Base-by-base conservation (phyloP, 2,888 invertebrate genomes). In the Parnassius mnemosyne region DNA sequence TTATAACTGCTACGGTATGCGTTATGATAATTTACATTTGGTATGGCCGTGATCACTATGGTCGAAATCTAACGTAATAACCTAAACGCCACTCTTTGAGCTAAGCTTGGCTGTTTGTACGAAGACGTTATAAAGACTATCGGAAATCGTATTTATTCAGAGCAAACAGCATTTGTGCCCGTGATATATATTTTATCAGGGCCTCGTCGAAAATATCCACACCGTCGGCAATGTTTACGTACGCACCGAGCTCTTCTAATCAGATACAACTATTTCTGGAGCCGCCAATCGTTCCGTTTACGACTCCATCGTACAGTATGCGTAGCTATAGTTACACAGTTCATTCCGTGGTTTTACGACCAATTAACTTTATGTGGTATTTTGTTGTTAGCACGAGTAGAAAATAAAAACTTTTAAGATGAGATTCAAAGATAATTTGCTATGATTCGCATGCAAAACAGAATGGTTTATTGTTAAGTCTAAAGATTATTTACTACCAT, bases 261-360 rank as follows among this genome's bases (percentile, higher is more conserved):
- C 61, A 61, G 55, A 61, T 52, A 56, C 16, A 46, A 56, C 61
- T 61, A 61, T 61, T 61, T 61, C 51, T 51, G 46, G 51, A 51
- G 34, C 51, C 61, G 46, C 55, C 51, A 51, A 52, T 61, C 44
- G 61, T 61, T 61, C 51, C 41, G 51, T 61, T 61, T 61, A 61
- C 61, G 55, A 52, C 51, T 56, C 44, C 41, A 56, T 60, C 25
- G 44, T 13, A 51, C 50, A 46, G 25, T 56, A 52, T 56, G 51
- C 51, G 51, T 43, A 56, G 3, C 54, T 56, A 46, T 61, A 51
- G 34, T 51, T 51, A 56, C 51, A 55, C 52, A 61, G 55, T 61
- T 56, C 25, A 56, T n/a, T 52, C 34, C 43, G 11, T 51, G 56
- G 44, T 56, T 56, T 61, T 56, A 52, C 46, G 25, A 34, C 44